phyloP scores from a whole-genome alignment of 2,888 invertebrate species.

The Synanthedon myopaeformis region DNA sequence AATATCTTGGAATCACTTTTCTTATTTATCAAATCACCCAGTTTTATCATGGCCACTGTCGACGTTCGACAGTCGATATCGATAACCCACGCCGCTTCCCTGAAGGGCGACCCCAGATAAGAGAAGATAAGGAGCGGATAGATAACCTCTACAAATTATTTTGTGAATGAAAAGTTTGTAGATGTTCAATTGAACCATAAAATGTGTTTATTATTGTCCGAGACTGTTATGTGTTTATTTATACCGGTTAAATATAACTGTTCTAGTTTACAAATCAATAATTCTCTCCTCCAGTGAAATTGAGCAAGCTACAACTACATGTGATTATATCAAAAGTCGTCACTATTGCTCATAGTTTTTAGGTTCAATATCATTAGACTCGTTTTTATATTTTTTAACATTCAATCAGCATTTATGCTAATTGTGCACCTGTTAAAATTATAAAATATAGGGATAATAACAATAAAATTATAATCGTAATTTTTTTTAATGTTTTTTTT shows the following conservation, averaged over 20 bases:
- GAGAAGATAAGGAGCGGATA: conserved; percentile 16
- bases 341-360: too few relatives aligned
- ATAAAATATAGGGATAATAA: too few relatives aligned
- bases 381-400: too few relatives aligned
- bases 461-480: too few relatives aligned
- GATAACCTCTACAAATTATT: conserved; percentile 10
- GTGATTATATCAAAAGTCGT: too few relatives aligned
- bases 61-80: conserved; percentile 13
- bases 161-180: conserved; percentile 19
- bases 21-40: not conserved
- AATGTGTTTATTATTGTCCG: not conserved
- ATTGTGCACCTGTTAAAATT: too few relatives aligned
- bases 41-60: conserved; percentile 2
- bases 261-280: not conserved
- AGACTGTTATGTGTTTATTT: not conserved
- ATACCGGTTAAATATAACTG: not conserved
- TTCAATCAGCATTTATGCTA: too few relatives aligned
- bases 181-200: not conserved
- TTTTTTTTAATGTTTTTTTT: too few relatives aligned
- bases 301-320: too few relatives aligned
- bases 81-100: conserved; percentile 33
- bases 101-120: conserved; percentile 36
- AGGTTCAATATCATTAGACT: too few relatives aligned
- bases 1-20: not conserved
- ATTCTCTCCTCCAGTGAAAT: too few relatives aligned